Conservation (phyloP, 2,888 invertebrate species). For the Melanargia galathea region DNA sequence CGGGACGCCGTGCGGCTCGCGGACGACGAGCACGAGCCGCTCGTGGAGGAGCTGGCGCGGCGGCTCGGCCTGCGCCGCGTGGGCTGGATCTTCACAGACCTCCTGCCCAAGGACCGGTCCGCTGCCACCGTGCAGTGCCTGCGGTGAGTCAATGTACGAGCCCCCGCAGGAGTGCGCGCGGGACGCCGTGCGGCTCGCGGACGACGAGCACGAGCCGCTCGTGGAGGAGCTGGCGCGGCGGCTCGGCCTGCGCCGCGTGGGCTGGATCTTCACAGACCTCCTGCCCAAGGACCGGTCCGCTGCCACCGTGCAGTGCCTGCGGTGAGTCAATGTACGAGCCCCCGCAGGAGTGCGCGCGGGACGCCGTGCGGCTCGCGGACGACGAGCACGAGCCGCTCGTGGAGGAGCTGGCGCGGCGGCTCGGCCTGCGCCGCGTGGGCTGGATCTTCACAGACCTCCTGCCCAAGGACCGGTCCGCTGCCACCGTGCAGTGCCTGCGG, state of each 20-base stretch:
- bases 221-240: conserved; percentile 89
- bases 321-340: conserved; percentile 99
- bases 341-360: conserved; percentile 92
- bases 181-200: conserved; percentile 83
- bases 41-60: conserved; percentile 89
- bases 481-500: conserved; percentile 89
- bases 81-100: conserved; percentile 99
- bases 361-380: conserved; percentile 82
- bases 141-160: conserved; percentile 97
- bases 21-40: conserved; percentile 86
- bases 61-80: conserved; percentile 90
- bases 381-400: conserved; percentile 88
- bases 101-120: conserved; percentile 91
- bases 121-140: conserved; percentile 91
- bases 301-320: conserved; percentile 90
- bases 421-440: conserved; percentile 92
- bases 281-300: conserved; percentile 91
- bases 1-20: conserved; percentile 84
- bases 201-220: conserved; percentile 86
- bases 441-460: conserved; percentile 99
- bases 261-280: conserved; percentile 99
- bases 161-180: conserved; percentile 95
- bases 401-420: conserved; percentile 87
- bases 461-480: conserved; percentile 90
- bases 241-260: conserved; percentile 91